These are phyloP conservation scores for Macroglossus sobrinus DNA, from an alignment of 2,113 vertebrate genomes.

Conservation along the genomic window DNA sequence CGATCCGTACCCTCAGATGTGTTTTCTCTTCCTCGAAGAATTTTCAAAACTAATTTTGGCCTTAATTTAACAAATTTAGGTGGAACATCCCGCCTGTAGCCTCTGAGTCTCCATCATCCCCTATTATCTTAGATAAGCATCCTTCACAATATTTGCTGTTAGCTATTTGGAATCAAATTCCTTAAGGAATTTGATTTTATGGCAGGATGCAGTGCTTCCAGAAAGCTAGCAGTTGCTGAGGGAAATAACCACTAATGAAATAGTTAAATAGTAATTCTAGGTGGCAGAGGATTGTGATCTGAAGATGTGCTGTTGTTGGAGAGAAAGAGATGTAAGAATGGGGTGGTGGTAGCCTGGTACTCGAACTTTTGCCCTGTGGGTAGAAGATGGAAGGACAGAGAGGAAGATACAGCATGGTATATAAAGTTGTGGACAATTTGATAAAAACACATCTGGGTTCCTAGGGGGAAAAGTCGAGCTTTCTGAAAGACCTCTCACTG, in stretches of 20 bases:
- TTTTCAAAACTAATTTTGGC: background rate
- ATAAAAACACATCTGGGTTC: background rate
- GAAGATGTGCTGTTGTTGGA: background rate
- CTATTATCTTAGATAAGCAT: background rate
- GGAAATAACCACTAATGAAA: background rate
- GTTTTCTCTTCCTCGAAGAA: background rate
- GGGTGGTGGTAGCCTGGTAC: background rate
- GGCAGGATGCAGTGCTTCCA: background rate
- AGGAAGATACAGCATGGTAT: fast-evolving
- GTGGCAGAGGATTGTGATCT: background rate
- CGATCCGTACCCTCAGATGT: background rate
- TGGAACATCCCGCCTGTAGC: background rate
- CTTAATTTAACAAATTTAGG: background rate
- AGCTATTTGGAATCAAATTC: background rate
- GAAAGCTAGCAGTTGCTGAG: background rate
- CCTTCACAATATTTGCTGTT: background rate
- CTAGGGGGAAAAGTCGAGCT: fast-evolving
- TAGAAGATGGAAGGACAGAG: background rate
- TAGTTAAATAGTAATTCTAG: background rate
- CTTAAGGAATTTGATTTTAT: background rate
- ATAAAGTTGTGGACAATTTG: background rate
- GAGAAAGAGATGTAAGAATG: background rate
- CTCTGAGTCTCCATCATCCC: background rate
- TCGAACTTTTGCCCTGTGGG: background rate
- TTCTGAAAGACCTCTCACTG: background rate